These are phyloP conservation scores for Xanthia togata DNA, from an alignment of 2,888 invertebrate genomes.

Conservation along the genomic window DNA sequence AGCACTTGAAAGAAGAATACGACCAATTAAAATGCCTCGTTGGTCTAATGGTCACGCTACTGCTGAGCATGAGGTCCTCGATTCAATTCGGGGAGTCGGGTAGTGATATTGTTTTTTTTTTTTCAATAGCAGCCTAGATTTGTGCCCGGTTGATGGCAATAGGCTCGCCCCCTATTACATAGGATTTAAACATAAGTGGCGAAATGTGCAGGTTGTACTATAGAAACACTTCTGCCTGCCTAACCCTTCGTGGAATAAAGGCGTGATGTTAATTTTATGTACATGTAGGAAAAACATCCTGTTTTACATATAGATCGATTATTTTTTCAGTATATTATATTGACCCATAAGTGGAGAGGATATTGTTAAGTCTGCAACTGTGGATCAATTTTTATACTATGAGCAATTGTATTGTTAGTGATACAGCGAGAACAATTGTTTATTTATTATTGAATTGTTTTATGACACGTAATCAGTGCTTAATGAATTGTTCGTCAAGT, in stretches of 20 bases:
- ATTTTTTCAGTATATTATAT: background rate
- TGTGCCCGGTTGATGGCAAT: background rate
- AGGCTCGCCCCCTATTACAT: background rate
- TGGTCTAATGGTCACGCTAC: background rate
- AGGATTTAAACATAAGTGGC: background rate
- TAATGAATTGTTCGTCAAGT: constrained; percentile 19
- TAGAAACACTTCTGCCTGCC: background rate
- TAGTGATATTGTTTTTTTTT: no score
- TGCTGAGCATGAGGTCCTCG: background rate
- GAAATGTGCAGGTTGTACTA: background rate
- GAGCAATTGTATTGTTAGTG: background rate
- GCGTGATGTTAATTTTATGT: background rate
- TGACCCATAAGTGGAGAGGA: background rate
- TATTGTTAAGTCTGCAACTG: background rate
- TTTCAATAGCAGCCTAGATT: no score
- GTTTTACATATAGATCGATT: background rate
- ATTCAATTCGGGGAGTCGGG: background rate
- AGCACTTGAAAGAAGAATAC: constrained; percentile 24
- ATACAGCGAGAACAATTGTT: constrained; percentile 14
- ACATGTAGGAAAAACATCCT: background rate
- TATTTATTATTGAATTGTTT: background rate
- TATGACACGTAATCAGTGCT: constrained; percentile 2
- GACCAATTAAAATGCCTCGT: background rate
- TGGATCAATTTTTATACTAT: background rate
- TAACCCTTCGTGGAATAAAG: background rate